Conservation (phyloP, 1,140 invertebrate species). For the silkworm (Bombyx mori) region ASM3026992v2 NC_085131.1:8536001-8536500, state of each 20-base stretch:
- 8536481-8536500: too few relatives aligned
- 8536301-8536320: neutral
- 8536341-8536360: neutral
- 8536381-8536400: too few relatives aligned
- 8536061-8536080: slow-evolving; percentile 3
- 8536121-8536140: slow-evolving; percentile 92
- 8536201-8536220: slow-evolving; percentile 81
- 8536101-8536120: slow-evolving; percentile 82
- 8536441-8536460: too few relatives aligned
- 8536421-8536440: too few relatives aligned
- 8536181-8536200: slow-evolving; percentile 91
- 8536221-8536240: slow-evolving; percentile 90
- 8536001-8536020: neutral
- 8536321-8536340: slow-evolving; percentile 1
- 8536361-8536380: too few relatives aligned
- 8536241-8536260: slow-evolving; percentile 93
- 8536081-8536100: slow-evolving; percentile 77
- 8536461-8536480: neutral
- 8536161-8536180: slow-evolving; percentile 90
- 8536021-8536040: neutral
- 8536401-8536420: too few relatives aligned
- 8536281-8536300: neutral
- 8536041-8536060: too few relatives aligned
- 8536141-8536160: slow-evolving; percentile 75
- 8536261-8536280: slow-evolving; percentile 70